These are phyloP conservation scores for Ceratina australensis DNA, from an alignment of 1,140 invertebrate genomes.

Conservation along the genomic window DNA sequence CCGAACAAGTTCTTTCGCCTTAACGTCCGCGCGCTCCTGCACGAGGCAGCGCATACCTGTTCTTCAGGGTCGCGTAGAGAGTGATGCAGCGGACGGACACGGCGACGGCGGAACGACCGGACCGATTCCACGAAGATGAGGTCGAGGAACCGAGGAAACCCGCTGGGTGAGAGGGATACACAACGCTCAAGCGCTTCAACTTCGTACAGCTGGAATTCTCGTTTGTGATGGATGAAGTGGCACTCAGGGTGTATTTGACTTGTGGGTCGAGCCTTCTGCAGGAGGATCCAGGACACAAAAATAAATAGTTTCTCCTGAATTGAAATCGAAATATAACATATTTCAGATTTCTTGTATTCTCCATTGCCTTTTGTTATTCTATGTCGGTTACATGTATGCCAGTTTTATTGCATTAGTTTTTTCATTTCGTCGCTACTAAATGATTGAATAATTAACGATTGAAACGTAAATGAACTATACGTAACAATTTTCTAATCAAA, in stretches of 20 bases:
- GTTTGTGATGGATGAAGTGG: neutral
- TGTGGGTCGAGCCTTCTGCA: no score
- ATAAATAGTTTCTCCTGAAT: no score
- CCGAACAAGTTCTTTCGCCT: slow-evolving; percentile 57
- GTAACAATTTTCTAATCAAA: no score
- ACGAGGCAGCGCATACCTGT: slow-evolving; percentile 29
- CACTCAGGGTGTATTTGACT: neutral
- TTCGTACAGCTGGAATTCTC: neutral
- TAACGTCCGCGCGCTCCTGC: neutral
- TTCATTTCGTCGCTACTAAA: no score
- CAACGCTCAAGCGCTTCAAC: neutral
- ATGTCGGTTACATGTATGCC: no score
- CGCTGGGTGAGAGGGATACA: neutral
- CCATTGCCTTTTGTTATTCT: no score
- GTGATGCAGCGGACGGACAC: slow-evolving; percentile 18
- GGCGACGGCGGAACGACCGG: slow-evolving; percentile 1
- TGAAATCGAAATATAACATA: no score
- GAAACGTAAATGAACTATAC: no score
- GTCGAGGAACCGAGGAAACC: slow-evolving; percentile 8
- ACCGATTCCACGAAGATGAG: slow-evolving; percentile 26
- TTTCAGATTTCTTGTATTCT: no score
- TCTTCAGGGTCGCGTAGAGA: slow-evolving; percentile 33
- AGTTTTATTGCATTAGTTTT: no score
- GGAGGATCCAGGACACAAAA: no score
- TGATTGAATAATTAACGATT: no score